Evolutionary conservation across 1,140 invertebrate genomes (phyloP).

Genomic region (Ceratosolen solmsi): DNA sequence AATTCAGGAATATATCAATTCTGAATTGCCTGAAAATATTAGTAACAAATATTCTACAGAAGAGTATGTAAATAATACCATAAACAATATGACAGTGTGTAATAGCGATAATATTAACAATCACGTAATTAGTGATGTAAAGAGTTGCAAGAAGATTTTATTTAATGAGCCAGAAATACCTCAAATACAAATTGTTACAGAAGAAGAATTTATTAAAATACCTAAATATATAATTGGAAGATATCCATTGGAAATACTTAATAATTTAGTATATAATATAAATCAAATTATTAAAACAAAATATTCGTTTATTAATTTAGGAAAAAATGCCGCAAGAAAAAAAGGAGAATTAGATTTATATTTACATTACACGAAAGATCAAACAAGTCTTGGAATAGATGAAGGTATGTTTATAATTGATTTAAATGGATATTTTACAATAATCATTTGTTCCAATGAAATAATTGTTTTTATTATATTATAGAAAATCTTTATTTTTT

Average conservation of each 20-base stretch:
- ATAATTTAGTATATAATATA: conserved; percentile 62
- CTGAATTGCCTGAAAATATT: conserved; percentile 19
- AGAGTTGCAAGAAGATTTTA: conserved; percentile 63
- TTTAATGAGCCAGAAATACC: conserved; percentile 61
- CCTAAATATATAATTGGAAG: conserved; percentile 70
- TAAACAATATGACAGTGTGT: background rate
- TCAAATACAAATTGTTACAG: conserved; percentile 51
- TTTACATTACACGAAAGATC: conserved; percentile 63
- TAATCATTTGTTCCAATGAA: conserved; percentile 40
- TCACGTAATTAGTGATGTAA: conserved; percentile 18
- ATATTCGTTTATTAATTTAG: conserved; percentile 63
- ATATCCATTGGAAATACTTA: conserved; percentile 59
- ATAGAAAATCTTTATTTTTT: conserved; percentile 66
- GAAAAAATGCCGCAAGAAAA: conserved; percentile 63
- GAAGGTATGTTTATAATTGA: conserved; percentile 54
- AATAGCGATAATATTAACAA: background rate
- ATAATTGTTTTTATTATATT: conserved; percentile 52
- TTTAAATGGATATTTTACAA: conserved; percentile 21
- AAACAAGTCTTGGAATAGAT: conserved; percentile 53
- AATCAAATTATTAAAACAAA: conserved; percentile 66
- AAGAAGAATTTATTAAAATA: conserved; percentile 63
- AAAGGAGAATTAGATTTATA: conserved; percentile 67
- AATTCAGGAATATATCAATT: conserved; percentile 52
- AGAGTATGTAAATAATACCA: background rate
- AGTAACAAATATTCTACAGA: background rate